phyloP scores from a whole-genome alignment of 2,113 vertebrate genomes.

The Periophthalmodon schlosseri region DNA sequence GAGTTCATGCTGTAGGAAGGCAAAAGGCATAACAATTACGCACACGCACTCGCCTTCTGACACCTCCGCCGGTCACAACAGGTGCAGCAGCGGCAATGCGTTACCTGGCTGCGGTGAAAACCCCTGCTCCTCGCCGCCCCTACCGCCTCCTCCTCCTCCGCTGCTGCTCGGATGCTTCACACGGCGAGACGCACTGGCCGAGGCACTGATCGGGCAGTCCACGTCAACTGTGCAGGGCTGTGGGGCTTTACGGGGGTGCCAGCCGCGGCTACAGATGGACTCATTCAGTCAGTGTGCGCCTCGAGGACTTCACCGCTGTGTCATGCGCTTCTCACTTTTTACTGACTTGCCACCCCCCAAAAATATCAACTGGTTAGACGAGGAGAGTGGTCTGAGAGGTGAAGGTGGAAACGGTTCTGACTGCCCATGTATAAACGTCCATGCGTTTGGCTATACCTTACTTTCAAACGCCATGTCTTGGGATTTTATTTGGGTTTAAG shows the following conservation, averaged over 20 bases:
- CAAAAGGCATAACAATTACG: neutral
- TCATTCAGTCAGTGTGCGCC: slow-evolving; percentile 56
- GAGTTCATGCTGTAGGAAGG: neutral
- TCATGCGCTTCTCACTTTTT: slow-evolving; percentile 56
- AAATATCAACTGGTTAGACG: slow-evolving; percentile 58
- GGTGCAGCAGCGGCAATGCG: slow-evolving; percentile 53
- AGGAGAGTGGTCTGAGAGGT: neutral
- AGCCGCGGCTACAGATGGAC: slow-evolving; percentile 50
- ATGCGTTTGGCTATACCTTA: slow-evolving; percentile 47
- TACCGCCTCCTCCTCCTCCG: slow-evolving; percentile 1
- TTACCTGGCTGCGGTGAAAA: slow-evolving; percentile 56
- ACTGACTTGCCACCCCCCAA: slow-evolving; percentile 33
- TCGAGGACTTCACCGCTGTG: slow-evolving; percentile 40
- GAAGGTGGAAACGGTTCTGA: neutral
- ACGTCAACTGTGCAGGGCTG: slow-evolving; percentile 39
- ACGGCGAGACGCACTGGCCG: slow-evolving; percentile 3
- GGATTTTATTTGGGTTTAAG: slow-evolving; percentile 29
- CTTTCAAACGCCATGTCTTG: slow-evolving; percentile 50
- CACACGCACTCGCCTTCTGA: slow-evolving; percentile 26
- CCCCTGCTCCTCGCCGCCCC: slow-evolving; percentile 23
- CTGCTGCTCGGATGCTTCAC: slow-evolving; percentile 2
- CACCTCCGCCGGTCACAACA: slow-evolving; percentile 54
- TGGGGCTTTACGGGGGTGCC: slow-evolving; percentile 55
- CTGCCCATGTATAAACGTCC: slow-evolving; percentile 41
- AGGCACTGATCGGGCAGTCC: slow-evolving; percentile 41